These are phyloP conservation scores for Vombatus ursinus DNA, from an alignment of 2,113 vertebrate species.

Conservation along the genomic window DNA sequence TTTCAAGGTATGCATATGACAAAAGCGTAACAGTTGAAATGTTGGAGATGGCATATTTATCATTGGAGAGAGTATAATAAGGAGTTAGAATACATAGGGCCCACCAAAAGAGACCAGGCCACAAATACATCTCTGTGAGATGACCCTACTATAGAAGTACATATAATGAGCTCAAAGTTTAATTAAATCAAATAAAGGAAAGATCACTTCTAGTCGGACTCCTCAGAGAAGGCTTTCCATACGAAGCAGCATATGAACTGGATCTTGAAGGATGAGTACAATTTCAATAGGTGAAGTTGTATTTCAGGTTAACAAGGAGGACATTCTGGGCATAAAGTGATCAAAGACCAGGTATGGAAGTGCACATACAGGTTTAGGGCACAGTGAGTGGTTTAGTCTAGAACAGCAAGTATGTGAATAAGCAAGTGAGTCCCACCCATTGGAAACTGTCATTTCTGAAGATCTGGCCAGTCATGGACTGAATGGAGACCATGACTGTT, in stretches of 20 bases:
- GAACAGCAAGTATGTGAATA: background rate
- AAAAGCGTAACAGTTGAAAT: background rate
- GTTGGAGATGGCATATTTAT: background rate
- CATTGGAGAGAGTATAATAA: background rate
- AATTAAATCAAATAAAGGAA: background rate
- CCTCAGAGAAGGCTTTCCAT: background rate
- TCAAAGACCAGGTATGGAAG: background rate
- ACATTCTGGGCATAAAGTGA: background rate
- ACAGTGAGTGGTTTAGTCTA: background rate
- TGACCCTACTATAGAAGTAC: background rate
- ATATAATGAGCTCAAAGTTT: background rate
- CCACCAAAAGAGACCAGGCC: background rate
- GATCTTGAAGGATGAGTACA: background rate
- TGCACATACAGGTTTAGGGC: background rate
- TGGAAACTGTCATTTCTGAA: background rate
- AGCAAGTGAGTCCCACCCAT: background rate
- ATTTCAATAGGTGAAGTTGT: background rate
- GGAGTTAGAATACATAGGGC: background rate
- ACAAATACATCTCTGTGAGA: background rate
- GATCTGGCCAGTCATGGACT: background rate
- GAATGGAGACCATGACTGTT: background rate
- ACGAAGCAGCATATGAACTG: background rate
- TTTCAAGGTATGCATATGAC: background rate
- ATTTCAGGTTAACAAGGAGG: background rate
- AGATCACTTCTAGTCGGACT: background rate